Conservation (phyloP, 1,140 invertebrate species). For the Anthonomus grandis region DNA sequence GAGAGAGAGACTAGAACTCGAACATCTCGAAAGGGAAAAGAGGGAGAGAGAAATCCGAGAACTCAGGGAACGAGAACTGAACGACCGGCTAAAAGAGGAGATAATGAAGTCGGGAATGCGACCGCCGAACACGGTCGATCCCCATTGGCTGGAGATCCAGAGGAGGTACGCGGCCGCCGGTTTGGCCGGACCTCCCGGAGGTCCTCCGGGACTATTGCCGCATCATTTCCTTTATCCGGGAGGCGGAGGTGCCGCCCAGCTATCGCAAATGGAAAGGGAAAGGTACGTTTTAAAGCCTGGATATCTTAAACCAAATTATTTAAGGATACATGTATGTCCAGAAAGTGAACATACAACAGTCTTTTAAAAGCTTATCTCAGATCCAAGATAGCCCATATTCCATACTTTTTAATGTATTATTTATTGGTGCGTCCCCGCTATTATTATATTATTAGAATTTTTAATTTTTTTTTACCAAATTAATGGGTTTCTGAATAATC, state of each 20-base stretch:
- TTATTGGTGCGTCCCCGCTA: too few relatives aligned
- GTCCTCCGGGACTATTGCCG: conserved; percentile 43
- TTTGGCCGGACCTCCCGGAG: conserved; percentile 38
- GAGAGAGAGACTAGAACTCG: conserved; percentile 74
- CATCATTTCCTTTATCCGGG: conserved; percentile 52
- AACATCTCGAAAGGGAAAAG: conserved; percentile 79
- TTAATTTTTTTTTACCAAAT: too few relatives aligned
- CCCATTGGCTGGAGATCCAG: conserved; percentile 79
- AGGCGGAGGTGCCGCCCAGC: conserved; percentile 55
- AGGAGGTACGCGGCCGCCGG: conserved; percentile 45
- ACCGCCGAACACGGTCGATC: conserved; percentile 70
- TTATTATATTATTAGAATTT: too few relatives aligned
- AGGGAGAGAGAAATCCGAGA: conserved; percentile 80
- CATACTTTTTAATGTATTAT: too few relatives aligned
- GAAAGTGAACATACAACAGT: too few relatives aligned
- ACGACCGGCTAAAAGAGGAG: conserved; percentile 79
- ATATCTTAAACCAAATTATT: too few relatives aligned
- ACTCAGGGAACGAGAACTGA: conserved; percentile 77
- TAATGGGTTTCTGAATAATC: too few relatives aligned
- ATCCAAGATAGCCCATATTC: too few relatives aligned
- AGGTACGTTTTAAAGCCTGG: conserved; percentile 50
- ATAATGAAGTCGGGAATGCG: conserved; percentile 62
- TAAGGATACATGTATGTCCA: too few relatives aligned
- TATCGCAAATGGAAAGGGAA: conserved; percentile 82
- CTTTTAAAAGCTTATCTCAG: too few relatives aligned